Conservation (phyloP, 92 coral and sea anemone species). For the Meandrina meandrites region DNA sequence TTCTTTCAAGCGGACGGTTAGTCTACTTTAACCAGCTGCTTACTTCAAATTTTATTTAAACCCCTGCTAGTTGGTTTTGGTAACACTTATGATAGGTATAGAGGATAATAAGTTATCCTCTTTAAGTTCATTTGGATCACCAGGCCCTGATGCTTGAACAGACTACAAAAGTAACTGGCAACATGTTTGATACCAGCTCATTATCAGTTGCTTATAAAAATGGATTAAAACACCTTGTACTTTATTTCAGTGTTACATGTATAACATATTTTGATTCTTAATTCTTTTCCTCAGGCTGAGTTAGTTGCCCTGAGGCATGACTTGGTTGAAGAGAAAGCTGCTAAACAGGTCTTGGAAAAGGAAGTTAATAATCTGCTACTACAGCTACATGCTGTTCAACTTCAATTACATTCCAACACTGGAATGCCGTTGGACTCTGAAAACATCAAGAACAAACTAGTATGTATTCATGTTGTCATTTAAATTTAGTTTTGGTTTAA, state of each 20-base stretch:
- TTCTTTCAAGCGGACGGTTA: too few species aligned
- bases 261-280: not conserved
- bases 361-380: slow-evolving; percentile 87
- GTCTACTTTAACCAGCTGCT: too few species aligned
- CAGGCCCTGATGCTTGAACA: not conserved
- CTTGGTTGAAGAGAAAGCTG: slow-evolving; percentile 88
- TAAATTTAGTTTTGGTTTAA: too few species aligned
- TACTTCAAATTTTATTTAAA: too few species aligned
- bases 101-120: too few species aligned
- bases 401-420: slow-evolving; percentile 89
- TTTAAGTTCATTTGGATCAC: not conserved
- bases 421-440: slow-evolving; percentile 93
- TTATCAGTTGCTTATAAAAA: not conserved
- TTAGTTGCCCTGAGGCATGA: slow-evolving; percentile 95
- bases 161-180: too few species aligned
- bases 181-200: not conserved
- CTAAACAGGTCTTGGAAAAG: slow-evolving; percentile 85
- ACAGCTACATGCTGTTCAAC: slow-evolving; percentile 93
- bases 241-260: not conserved
- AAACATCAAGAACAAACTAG: slow-evolving; percentile 85
- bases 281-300: slow-evolving; percentile 79
- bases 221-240: not conserved
- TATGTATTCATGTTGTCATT: slow-evolving; percentile 48
- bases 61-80: not conserved
- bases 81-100: too few species aligned